Evolutionary conservation across 2,113 vertebrate species (phyloP), one percentile per base, ranked within the genome.

Genomic region (Otus sunia): DNA sequence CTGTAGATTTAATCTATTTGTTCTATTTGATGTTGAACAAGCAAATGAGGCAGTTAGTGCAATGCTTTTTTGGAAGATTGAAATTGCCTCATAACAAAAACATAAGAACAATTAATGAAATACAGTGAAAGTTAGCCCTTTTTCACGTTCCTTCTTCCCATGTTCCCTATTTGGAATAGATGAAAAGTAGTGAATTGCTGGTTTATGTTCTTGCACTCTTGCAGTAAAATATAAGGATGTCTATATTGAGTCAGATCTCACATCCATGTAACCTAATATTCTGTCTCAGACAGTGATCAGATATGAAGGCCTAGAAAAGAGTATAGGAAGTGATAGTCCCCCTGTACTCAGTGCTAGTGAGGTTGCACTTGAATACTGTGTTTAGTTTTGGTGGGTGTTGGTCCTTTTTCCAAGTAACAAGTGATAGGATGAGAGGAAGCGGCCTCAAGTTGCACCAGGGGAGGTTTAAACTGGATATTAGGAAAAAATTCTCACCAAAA

Each of bases 361-460:
- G 43, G 18, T 8, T 2, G 2, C 16, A 52, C 2, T 69, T 1
- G 4, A 83, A 41, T 60, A 7, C 14, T 22, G 25, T 20, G 27
- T 32, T 18, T 22, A 27, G 37, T 60, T 78, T 47, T 66, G 29
- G 11, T 26, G 9, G 14, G 23, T 3, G 2, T 52, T 1, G 0
- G 8, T 55, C 23, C 17, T 59, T 78, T 13, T 69, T 8, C 7
- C 21, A 41, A 30, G 26, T 36, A 45, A 50, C 23, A 27, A 50
- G 25, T 0, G 2, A 30, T 22, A 69, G 23, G 25, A 59, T 1
- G 2, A 66, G 39, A 86, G 1, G 10, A 75, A 71, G 45, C 4
- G 2, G 13, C 3, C 19, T 75, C 5, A n/a, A 34, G 49, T 56
- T 90, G 11, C 1, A 1, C 10, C 17, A 71, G 20, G 26, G 20